A percentile compares a stretch with the other conserved stretches of the same genome.
Conservation (phyloP, 2,113 vertebrate species). For the Uropsilus gracilis region DNA sequence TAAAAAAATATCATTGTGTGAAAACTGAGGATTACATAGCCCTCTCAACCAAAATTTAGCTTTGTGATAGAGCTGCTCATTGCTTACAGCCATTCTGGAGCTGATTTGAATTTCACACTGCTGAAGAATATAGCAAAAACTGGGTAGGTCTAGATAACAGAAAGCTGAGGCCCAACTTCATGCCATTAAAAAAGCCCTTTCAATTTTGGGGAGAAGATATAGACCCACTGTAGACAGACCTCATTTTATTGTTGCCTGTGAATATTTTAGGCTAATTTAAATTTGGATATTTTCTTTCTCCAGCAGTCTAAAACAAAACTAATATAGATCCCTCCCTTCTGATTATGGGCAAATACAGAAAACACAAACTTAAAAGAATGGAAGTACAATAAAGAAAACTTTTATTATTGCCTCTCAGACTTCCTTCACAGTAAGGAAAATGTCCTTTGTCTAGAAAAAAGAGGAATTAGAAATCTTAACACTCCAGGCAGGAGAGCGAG, state of each 20-base stretch:
- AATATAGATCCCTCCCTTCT: neutral
- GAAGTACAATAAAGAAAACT: neutral
- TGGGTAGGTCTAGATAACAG: neutral
- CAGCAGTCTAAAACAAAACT: neutral
- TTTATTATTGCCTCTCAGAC: neutral
- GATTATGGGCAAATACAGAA: neutral
- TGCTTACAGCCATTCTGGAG: neutral
- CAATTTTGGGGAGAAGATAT: accelerated
- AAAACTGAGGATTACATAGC: neutral
- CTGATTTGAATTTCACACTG: neutral
- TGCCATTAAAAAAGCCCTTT: neutral
- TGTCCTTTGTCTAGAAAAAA: neutral
- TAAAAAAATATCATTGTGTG: neutral
- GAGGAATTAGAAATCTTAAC: neutral
- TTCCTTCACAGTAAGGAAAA: neutral
- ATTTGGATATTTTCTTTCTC: neutral
- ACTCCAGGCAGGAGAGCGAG: neutral
- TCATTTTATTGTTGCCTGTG: neutral
- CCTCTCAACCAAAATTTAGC: neutral
- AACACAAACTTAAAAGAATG: neutral
- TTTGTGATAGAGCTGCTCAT: neutral
- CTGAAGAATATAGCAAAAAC: neutral
- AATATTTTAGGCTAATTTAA: neutral
- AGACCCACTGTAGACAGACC: too few relatives aligned
- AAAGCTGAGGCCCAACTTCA: neutral